Conservation (phyloP, 2,888 invertebrate genomes). For the Leptinotarsa peninsularis region DNA sequence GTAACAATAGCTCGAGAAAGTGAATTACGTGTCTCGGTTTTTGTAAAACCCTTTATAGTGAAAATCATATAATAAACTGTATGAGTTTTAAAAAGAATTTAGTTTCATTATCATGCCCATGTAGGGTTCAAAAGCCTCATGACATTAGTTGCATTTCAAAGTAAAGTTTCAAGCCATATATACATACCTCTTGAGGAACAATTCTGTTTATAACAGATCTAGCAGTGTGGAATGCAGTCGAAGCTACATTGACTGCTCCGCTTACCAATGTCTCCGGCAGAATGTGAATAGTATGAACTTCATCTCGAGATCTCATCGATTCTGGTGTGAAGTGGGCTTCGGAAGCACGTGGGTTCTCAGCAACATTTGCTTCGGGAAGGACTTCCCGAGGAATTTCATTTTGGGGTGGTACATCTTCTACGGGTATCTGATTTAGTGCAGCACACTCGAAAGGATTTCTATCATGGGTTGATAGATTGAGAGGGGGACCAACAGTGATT, state of each 20-base stretch:
- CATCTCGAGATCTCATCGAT: not conserved
- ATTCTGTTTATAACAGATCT: constrained; percentile 65
- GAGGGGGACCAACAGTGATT: not conserved
- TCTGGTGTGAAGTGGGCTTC: not conserved
- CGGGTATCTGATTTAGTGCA: constrained; percentile 4
- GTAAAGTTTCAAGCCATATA: not conserved
- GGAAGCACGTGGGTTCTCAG: not conserved
- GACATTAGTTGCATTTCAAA: too few species aligned
- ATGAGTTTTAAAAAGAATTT: too few species aligned
- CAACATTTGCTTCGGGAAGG: not conserved
- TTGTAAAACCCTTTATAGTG: too few species aligned
- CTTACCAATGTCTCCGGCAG: constrained; percentile 64
- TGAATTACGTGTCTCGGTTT: too few species aligned
- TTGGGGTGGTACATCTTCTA: too few species aligned
- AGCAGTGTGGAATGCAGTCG: constrained; percentile 65
- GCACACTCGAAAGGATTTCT: constrained; percentile 14
- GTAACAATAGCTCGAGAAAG: too few species aligned
- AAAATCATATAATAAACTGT: too few species aligned
- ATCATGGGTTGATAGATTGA: constrained; percentile 25
- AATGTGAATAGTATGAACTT: constrained; percentile 55
- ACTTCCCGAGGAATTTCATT: too few species aligned
- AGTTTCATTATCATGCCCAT: too few species aligned
- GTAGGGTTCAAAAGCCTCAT: too few species aligned
- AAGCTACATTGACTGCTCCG: constrained; percentile 65
- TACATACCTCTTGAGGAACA: constrained; percentile 55